Evolutionary conservation across 1,140 invertebrate species (phyloP), one percentile per base, ranked within the genome.

Genomic region (Drosophila pallidifrons): DNA sequence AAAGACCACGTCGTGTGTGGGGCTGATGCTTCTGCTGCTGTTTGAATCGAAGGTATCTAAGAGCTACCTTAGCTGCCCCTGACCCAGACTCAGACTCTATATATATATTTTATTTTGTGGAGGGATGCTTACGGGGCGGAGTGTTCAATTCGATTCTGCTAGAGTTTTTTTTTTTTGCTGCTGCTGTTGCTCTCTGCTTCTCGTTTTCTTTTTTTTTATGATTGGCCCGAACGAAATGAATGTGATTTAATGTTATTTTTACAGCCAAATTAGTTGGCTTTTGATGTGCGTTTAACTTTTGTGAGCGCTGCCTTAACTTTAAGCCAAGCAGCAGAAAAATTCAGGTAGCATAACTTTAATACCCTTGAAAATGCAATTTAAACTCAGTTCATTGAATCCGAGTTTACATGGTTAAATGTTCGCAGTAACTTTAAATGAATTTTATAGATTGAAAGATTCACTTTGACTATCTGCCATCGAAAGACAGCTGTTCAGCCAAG

Each of bases 231-330:
- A 30, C 25, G 52, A 64, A 70, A 70, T 75, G 73, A 70, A 75
- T 88, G 83, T 89, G 85, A 88, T 89, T 88, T 88, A 88, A 88
- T 88, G 78, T 88, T 88, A 89, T 88, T 88, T 88, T 89, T 88
- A 88, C 85, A 88, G 85, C 78, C 85, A 88, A 88, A 88, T 88
- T 88, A 88, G 85, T 88, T 88, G 85, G 77, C 85, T 88, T 88
- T 88, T 88, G 85, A 88, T 88, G 85, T 88, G 70, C 81, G 67
- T 69, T 88, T 79, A 85, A 81, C 85, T 81, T 89, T 68, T 70
- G 51, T 68, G 25, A 16, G 35, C 28, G 47, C 63, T 60, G 80
- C 69, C 65, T 80, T 71, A 86, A 74, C 69, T 73, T 77, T 58
- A 65, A 67, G 25, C 59, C 68, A 59, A 57, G 15, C 41, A 15